Conservation (phyloP, 2,797 vertebrate species). For the Taenioides sp. region DNA sequence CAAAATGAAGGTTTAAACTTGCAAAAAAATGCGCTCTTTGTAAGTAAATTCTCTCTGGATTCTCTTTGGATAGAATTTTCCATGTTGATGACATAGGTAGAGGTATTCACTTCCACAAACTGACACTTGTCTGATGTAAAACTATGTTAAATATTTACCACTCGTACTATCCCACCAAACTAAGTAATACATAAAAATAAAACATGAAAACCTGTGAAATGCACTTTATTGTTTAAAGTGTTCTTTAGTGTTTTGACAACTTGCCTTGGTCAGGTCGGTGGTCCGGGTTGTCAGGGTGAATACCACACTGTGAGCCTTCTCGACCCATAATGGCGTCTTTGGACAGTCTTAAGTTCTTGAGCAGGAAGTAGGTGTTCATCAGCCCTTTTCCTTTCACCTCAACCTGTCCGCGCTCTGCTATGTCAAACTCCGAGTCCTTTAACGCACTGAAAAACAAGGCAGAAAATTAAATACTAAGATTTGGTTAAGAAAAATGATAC, state of each 20-base stretch:
- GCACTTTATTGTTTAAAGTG: background rate
- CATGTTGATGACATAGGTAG: too few species aligned
- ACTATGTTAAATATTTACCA: too few species aligned
- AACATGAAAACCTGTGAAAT: too few species aligned
- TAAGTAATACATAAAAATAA: too few species aligned
- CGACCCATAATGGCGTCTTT: slow-evolving; percentile 80
- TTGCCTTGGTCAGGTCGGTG: slow-evolving; percentile 17
- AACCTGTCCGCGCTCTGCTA: slow-evolving; percentile 72
- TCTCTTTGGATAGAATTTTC: too few species aligned
- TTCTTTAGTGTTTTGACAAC: background rate
- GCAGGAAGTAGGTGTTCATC: slow-evolving; percentile 82
- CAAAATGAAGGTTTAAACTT: too few species aligned
- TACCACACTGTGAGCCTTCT: slow-evolving; percentile 6
- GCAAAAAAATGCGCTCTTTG: too few species aligned
- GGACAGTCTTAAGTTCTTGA: slow-evolving; percentile 65
- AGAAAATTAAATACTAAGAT: background rate
- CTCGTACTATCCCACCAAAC: too few species aligned
- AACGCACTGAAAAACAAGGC: slow-evolving; percentile 33
- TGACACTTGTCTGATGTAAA: too few species aligned
- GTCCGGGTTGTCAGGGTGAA: slow-evolving; percentile 39
- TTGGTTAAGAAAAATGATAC: background rate
- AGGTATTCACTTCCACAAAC: too few species aligned
- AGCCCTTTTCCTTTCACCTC: slow-evolving; percentile 84
- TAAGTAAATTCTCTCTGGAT: too few species aligned
- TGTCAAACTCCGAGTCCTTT: slow-evolving; percentile 53